Evolutionary conservation across 1,140 invertebrate species (phyloP).

Genomic region (Sitophilus oryzae): DNA sequence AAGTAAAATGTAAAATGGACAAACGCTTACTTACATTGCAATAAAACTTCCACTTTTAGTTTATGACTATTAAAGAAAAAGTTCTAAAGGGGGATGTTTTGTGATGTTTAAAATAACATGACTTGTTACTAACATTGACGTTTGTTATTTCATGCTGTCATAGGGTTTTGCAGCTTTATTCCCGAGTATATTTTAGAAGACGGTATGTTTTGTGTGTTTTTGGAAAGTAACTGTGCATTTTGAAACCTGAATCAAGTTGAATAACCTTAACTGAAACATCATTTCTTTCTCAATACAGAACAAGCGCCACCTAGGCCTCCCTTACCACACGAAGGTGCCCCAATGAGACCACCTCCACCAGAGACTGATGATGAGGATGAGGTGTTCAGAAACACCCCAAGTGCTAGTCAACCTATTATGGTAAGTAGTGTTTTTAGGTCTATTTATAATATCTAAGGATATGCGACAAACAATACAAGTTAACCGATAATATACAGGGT

Average conservation of each 20-base stretch:
- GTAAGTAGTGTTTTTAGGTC: conserved; percentile 57
- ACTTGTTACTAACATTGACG: neutral
- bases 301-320: conserved; percentile 79
- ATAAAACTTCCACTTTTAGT: no score
- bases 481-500: no score
- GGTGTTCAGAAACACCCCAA: conserved; percentile 83
- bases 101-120: no score
- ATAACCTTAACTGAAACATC: neutral
- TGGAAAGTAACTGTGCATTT: neutral
- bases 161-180: conserved; percentile 42
- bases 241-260: neutral
- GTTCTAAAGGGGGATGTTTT: no score
- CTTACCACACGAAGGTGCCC: conserved; percentile 69
- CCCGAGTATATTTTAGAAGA: conserved; percentile 44
- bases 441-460: no score
- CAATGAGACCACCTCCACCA: conserved; percentile 81
- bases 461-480: no score
- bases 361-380: conserved; percentile 98
- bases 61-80: no score
- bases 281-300: conserved; percentile 20
- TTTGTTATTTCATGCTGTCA: conserved; percentile 10
- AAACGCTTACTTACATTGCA: no score
- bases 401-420: conserved; percentile 95
- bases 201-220: conserved; percentile 34
- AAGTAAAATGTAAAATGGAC: no score